These are phyloP conservation scores for Sebastes ruberrimus DNA, from an alignment of 2,797 vertebrate species.

Conservation along the genomic window DNA sequence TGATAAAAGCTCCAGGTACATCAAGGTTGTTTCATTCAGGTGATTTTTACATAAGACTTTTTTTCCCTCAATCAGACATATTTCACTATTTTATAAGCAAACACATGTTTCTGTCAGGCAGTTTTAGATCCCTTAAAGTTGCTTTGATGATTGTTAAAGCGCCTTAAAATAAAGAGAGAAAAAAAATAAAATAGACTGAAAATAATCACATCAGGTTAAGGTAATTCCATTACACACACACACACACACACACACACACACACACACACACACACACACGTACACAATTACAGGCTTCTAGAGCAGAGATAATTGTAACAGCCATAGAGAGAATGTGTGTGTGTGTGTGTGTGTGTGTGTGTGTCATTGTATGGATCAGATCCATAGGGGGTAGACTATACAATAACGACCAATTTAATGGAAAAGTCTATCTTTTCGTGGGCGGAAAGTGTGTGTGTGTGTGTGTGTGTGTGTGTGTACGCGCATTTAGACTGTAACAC, in stretches of 20 bases:
- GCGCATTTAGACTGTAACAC: slow-evolving; percentile 20
- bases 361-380: slow-evolving; percentile 66
- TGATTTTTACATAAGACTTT: not conserved
- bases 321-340: slow-evolving; percentile 52
- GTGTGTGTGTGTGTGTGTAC: slow-evolving; percentile 12
- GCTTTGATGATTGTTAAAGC: not conserved
- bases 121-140: not conserved
- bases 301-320: slow-evolving; percentile 65
- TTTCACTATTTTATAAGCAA: slow-evolving; percentile 10
- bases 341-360: slow-evolving; percentile 23
- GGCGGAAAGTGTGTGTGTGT: slow-evolving; percentile 39
- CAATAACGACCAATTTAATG: slow-evolving; percentile 79
- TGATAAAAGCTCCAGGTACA: not conserved
- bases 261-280: not conserved
- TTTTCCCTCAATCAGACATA: not conserved
- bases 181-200: not conserved
- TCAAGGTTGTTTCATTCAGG: slow-evolving; percentile 34
- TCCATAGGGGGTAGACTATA: slow-evolving; percentile 70
- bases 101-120: not conserved
- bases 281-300: slow-evolving; percentile 55
- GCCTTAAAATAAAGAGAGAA: not conserved
- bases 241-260: not conserved
- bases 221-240: not conserved
- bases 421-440: slow-evolving; percentile 60
- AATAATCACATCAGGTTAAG: slow-evolving; percentile 46